Conservation (phyloP, 2,113 vertebrate species). For the Macrotus californicus region DNA sequence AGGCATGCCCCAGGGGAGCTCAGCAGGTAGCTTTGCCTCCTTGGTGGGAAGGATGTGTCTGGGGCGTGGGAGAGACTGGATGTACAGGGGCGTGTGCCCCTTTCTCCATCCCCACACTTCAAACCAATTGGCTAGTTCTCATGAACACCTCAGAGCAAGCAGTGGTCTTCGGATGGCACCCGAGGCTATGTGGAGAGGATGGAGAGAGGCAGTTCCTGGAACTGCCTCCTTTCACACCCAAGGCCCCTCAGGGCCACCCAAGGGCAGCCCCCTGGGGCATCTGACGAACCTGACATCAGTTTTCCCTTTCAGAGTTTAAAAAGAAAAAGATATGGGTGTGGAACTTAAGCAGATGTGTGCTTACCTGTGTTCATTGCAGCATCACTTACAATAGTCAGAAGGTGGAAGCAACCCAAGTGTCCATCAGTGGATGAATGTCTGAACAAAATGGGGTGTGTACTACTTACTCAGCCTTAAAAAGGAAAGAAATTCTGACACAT, state of each 20-base stretch:
- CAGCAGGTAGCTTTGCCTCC: not conserved
- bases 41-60: not conserved
- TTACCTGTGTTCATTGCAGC: not conserved
- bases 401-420: not conserved
- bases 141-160: not conserved
- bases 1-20: not conserved
- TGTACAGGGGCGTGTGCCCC: not conserved
- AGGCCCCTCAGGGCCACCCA: not conserved
- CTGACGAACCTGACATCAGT: not conserved
- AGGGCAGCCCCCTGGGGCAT: not conserved
- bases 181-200: not conserved
- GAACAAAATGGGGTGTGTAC: not conserved
- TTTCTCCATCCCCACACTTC: not conserved
- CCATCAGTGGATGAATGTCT: too few species aligned
- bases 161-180: not conserved
- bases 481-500: not conserved
- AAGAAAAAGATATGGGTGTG: not conserved
- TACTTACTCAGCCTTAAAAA: not conserved
- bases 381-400: not conserved
- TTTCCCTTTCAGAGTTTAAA: not conserved
- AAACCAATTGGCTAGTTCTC: not conserved
- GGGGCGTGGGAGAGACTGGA: not conserved
- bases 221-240: not conserved
- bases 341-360: not conserved
- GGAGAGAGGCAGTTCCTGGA: not conserved